Percentiles rank a stretch among this genome's conserved stretches.
These are phyloP conservation scores for Drosophila subquinaria DNA, from an alignment of 2,888 invertebrate species.

Conservation along the genomic window DNA sequence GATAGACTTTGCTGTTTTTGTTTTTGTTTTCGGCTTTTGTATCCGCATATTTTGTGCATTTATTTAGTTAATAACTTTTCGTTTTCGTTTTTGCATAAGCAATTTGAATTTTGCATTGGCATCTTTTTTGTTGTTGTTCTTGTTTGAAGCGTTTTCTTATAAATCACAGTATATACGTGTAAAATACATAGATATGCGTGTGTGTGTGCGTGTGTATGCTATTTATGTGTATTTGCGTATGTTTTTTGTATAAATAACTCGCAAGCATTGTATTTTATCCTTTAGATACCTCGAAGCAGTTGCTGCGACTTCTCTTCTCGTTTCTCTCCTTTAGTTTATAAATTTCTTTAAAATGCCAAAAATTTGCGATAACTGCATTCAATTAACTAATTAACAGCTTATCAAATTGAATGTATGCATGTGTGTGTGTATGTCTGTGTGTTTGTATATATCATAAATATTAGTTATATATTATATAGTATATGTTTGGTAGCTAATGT, in stretches of 20 bases:
- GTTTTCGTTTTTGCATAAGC: conserved; percentile 54
- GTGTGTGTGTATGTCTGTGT: conserved; percentile 15
- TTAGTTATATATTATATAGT: conserved; percentile 31
- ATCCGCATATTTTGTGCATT: conserved; percentile 73
- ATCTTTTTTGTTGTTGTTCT: conserved; percentile 41
- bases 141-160: conserved; percentile 76
- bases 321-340: conserved; percentile 33
- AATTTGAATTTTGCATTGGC: conserved; percentile 68
- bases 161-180: conserved; percentile 82
- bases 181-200: conserved; percentile 74
- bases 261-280: conserved; percentile 73
- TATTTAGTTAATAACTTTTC: conserved; percentile 77
- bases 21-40: conserved; percentile 64
- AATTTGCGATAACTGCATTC: conserved; percentile 61
- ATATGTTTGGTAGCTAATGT: conserved; percentile 49
- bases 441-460: conserved; percentile 33
- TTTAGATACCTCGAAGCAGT: conserved; percentile 60
- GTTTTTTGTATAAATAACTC: conserved; percentile 61
- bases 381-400: conserved; percentile 81
- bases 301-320: conserved; percentile 36
- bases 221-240: conserved; percentile 31
- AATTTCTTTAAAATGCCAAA: conserved; percentile 50
- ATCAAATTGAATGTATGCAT: conserved; percentile 41
- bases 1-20: conserved; percentile 62
- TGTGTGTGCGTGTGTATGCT: conserved; percentile 37